Percentiles rank a stretch among this genome's conserved stretches.
phyloP scores from a whole-genome alignment of 2,888 invertebrate genomes.

The Brenthis ino region DNA sequence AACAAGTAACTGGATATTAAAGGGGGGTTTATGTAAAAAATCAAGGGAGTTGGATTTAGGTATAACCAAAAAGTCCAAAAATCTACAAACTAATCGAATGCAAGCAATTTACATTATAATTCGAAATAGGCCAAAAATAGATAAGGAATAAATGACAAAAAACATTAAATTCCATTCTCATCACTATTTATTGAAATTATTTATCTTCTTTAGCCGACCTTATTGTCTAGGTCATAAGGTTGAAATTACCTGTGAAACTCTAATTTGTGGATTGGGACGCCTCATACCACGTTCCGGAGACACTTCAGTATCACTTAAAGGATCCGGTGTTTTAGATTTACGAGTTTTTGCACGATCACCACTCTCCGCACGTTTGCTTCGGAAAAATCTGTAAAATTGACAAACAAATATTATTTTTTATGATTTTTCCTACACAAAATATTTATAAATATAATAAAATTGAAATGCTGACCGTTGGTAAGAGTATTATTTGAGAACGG shows the following conservation, averaged over 20 bases:
- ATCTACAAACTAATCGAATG: slow-evolving; percentile 1
- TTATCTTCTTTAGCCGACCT: too few relatives aligned
- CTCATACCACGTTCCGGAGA: slow-evolving; percentile 68
- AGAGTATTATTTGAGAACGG: too few relatives aligned
- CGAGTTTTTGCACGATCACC: slow-evolving; percentile 84
- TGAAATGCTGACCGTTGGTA: too few relatives aligned
- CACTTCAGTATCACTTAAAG: slow-evolving; percentile 75
- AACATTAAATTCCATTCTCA: neutral
- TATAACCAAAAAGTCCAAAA: neutral
- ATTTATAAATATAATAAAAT: too few relatives aligned
- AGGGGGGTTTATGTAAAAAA: slow-evolving; percentile 3
- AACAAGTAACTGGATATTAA: neutral
- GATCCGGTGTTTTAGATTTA: slow-evolving; percentile 88
- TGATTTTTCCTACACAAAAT: too few relatives aligned
- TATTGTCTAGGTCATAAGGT: neutral
- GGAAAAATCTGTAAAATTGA: slow-evolving; percentile 86
- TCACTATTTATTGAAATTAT: neutral
- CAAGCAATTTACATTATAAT: neutral
- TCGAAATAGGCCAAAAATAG: neutral
- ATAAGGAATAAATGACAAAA: neutral
- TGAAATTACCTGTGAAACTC: slow-evolving; percentile 75
- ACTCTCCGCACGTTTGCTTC: slow-evolving; percentile 89
- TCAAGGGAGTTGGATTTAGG: neutral
- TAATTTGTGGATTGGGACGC: slow-evolving; percentile 74
- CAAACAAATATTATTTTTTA: too few relatives aligned